Evolutionary conservation across 2,113 vertebrate genomes (phyloP).

Genomic region (Dipodomys spectabilis): DNA sequence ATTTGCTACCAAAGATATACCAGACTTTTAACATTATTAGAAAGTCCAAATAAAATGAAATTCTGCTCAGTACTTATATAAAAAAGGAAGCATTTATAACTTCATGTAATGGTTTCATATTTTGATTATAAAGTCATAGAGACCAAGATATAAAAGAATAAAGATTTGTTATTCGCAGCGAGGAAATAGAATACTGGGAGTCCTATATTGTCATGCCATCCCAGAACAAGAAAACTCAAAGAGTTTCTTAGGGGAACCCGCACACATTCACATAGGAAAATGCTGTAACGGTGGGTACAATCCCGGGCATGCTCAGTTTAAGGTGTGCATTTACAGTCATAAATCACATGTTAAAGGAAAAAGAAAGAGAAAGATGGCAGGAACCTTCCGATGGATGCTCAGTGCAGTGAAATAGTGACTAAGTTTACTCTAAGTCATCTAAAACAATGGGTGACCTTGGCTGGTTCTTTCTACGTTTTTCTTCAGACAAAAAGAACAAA

Average conservation of each 20-base stretch:
- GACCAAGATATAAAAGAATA: not conserved
- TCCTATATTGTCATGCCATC: not conserved
- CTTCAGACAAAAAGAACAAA: not conserved
- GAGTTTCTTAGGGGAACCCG: not conserved
- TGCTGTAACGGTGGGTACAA: not conserved
- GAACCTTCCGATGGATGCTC: not conserved
- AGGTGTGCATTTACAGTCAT: not conserved
- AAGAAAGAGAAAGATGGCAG: not conserved
- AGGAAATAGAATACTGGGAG: not conserved
- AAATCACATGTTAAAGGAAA: not conserved
- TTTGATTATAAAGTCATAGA: not conserved
- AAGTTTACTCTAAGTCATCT: not conserved
- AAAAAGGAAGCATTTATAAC: not conserved
- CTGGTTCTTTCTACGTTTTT: not conserved
- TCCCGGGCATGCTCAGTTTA: not conserved
- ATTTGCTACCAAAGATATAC: not conserved
- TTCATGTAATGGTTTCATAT: not conserved
- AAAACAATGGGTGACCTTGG: not conserved
- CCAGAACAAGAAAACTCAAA: not conserved
- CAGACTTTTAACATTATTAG: not conserved
- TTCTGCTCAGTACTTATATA: not conserved
- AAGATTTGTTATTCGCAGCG: not conserved
- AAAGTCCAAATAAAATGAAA: not conserved
- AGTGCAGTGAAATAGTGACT: not conserved
- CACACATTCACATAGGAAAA: not conserved